Conservation (phyloP, 2,888 invertebrate genomes). For the Dasypolia templi region DNA sequence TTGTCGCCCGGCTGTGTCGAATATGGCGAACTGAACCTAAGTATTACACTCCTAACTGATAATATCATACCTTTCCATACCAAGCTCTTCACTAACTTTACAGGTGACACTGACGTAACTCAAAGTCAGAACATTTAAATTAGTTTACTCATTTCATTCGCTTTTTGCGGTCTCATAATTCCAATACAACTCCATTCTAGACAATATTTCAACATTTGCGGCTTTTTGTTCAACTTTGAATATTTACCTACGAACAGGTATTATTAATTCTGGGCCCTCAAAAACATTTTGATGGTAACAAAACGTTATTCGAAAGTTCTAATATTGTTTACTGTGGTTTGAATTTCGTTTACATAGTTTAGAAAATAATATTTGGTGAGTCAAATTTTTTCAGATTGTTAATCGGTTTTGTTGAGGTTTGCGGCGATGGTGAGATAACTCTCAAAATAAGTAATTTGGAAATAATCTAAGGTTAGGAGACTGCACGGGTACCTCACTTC, state of each 20-base stretch:
- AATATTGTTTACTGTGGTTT: constrained; percentile 58
- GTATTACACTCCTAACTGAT: background rate
- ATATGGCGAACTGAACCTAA: background rate
- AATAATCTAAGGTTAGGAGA: too few species aligned
- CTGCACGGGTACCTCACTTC: background rate
- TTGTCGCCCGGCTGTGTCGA: too few species aligned
- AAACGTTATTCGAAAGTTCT: constrained; percentile 54
- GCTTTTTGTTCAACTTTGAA: constrained; percentile 58
- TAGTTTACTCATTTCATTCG: constrained; percentile 42
- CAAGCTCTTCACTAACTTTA: constrained; percentile 17
- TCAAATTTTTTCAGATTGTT: constrained; percentile 24
- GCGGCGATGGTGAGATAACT: background rate
- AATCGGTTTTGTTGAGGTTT: constrained; percentile 21
- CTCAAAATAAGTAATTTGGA: background rate
- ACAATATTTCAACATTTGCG: constrained; percentile 41
- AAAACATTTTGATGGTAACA: constrained; percentile 58
- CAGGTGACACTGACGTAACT: constrained; percentile 30
- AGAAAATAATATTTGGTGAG: constrained; percentile 34
- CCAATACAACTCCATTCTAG: constrained; percentile 43
- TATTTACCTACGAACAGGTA: constrained; percentile 51
- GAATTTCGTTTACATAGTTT: constrained; percentile 42
- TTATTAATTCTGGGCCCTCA: constrained; percentile 48
- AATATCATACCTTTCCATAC: constrained; percentile 10
- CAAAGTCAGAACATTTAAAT: constrained; percentile 43
- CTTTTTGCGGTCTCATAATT: constrained; percentile 36